phyloP scores from a whole-genome alignment of 2,797 vertebrate species.

The Platalea minor region DNA sequence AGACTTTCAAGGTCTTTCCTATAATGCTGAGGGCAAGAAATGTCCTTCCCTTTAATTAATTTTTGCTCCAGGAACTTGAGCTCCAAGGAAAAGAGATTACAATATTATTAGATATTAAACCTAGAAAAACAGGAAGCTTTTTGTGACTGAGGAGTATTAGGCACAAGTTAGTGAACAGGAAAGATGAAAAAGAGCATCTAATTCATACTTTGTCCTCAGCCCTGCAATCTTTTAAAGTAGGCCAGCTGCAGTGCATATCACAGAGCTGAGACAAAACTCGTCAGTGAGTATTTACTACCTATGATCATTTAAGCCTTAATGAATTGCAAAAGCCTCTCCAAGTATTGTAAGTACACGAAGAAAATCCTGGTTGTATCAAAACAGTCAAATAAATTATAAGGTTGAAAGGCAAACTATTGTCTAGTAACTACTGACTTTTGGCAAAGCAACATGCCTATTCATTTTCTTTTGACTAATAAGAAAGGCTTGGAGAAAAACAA shows the following conservation, averaged over 20 bases:
- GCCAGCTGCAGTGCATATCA: not conserved
- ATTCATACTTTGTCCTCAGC: not conserved
- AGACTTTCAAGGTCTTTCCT: not conserved
- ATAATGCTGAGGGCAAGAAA: not conserved
- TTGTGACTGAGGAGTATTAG: not conserved
- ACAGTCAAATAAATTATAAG: constrained; percentile 26
- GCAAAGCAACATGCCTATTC: not conserved
- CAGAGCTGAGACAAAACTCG: not conserved
- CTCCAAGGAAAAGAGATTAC: not conserved
- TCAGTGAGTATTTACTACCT: not conserved
- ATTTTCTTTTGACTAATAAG: not conserved
- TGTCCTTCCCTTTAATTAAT: not conserved
- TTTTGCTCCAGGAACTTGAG: not conserved
- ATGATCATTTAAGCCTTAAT: not conserved
- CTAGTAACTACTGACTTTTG: not conserved
- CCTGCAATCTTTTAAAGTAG: not conserved
- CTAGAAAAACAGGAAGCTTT: not conserved
- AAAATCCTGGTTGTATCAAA: constrained; percentile 10
- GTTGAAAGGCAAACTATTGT: not conserved
- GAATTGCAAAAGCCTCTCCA: not conserved
- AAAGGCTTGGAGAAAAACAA: not conserved
- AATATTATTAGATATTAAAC: not conserved
- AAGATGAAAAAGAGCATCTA: not conserved
- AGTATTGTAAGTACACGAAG: not conserved
- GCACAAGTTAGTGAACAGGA: not conserved